Evolutionary conservation across 2,888 invertebrate species (phyloP).

Genomic region (Papilio elwesi): DNA sequence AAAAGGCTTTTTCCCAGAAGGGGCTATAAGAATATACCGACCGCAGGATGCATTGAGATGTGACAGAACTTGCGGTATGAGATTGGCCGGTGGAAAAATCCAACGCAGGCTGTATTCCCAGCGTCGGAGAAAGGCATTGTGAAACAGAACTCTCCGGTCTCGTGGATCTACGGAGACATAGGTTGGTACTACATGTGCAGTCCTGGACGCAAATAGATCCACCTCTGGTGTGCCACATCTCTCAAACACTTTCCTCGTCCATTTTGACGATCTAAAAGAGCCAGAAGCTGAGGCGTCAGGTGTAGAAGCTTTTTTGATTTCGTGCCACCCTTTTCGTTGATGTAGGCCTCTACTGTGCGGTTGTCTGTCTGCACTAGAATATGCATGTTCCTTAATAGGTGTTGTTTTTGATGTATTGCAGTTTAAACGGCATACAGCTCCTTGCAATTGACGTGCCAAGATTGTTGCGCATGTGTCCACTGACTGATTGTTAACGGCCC

Average conservation of each 20-base stretch:
- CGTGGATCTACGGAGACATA: constrained; percentile 40
- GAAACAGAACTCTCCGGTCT: constrained; percentile 3
- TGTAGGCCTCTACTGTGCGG: constrained; percentile 34
- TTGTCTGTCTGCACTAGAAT: constrained; percentile 42
- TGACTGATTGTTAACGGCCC: too few relatives aligned
- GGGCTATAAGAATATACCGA: constrained; percentile 49
- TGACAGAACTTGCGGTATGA: constrained; percentile 42
- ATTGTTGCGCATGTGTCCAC: constrained; percentile 41
- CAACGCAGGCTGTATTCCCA: constrained; percentile 29
- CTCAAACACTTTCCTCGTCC: constrained; percentile 35
- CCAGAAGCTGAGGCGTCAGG: constrained; percentile 35
- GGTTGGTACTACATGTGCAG: constrained; percentile 36
- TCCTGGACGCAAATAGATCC: constrained; percentile 44
- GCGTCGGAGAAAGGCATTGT: constrained; percentile 41
- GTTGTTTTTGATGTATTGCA: constrained; percentile 28
- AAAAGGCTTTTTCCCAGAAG: constrained; percentile 49
- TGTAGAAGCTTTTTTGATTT: constrained; percentile 40
- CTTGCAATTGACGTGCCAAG: constrained; percentile 44
- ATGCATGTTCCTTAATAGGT: constrained; percentile 36
- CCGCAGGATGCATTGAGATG: constrained; percentile 43
- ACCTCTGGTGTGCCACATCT: constrained; percentile 42
- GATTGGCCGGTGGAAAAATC: constrained; percentile 12
- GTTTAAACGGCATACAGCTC: constrained; percentile 38
- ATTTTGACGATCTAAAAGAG: constrained; percentile 18
- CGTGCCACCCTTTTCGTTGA: constrained; percentile 48